Evolutionary conservation across 2,888 invertebrate species (phyloP).

Genomic region (Piscicola geometra): DNA sequence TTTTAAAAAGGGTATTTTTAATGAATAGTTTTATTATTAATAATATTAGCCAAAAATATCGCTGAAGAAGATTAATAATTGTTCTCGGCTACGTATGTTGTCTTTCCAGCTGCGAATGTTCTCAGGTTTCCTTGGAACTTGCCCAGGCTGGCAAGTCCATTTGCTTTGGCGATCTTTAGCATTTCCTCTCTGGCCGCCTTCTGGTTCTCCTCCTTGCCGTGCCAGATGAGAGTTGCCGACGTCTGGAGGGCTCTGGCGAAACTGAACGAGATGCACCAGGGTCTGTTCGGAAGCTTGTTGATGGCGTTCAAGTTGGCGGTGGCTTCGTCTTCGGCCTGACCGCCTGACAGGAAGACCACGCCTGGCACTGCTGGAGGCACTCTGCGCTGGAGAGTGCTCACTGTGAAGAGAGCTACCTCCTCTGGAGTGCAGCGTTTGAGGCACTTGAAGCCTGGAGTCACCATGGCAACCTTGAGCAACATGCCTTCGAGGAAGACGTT

Average conservation of each 20-base stretch:
- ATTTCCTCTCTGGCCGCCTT: constrained; percentile 79
- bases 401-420: constrained; percentile 78
- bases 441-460: constrained; percentile 77
- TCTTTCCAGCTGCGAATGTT: constrained; percentile 74
- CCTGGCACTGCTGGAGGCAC: constrained; percentile 95
- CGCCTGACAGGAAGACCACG: constrained; percentile 93
- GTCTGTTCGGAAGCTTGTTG: constrained; percentile 74
- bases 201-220: constrained; percentile 82
- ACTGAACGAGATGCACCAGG: constrained; percentile 95
- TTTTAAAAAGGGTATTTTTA: neutral
- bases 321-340: constrained; percentile 96
- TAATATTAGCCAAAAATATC: neutral
- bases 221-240: constrained; percentile 90
- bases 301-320: constrained; percentile 93
- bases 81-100: constrained; percentile 90
- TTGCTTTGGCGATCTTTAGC: constrained; percentile 86
- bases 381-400: constrained; percentile 82
- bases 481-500: constrained; percentile 96
- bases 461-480: constrained; percentile 97
- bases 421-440: constrained; percentile 70
- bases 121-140: constrained; percentile 84
- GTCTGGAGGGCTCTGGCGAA: constrained; percentile 96
- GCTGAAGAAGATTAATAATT: constrained; percentile 84
- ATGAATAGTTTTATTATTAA: neutral
- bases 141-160: constrained; percentile 83